phyloP scores from a whole-genome alignment of 1,140 invertebrate genomes.

The Lepidurus couesii region DNA sequence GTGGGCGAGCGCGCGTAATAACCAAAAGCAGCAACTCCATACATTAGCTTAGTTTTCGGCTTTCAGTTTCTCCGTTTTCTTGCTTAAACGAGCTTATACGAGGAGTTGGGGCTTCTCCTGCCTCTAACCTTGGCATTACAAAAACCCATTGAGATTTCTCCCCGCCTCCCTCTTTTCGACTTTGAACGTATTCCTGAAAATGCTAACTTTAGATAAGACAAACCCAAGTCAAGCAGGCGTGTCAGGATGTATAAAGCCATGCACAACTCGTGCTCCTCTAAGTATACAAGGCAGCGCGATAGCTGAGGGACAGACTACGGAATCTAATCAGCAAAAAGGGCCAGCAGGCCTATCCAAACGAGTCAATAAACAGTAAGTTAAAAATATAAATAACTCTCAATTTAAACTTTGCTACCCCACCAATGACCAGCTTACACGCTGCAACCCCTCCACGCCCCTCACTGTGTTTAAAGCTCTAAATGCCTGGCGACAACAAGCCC shows the following conservation, averaged over 20 bases:
- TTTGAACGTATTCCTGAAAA: background rate
- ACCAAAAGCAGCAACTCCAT: background rate
- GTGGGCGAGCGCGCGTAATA: background rate
- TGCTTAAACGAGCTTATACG: background rate
- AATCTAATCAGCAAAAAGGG: background rate
- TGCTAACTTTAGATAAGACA: background rate
- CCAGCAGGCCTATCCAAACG: background rate
- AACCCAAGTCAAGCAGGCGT: background rate
- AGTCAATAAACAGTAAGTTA: background rate
- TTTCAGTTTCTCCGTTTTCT: background rate
- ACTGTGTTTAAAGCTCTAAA: background rate
- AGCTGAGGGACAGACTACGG: background rate
- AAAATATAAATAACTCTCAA: background rate
- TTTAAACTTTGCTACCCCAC: background rate
- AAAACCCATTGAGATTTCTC: background rate
- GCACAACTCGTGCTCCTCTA: background rate
- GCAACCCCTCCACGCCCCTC: background rate
- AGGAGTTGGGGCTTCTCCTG: background rate
- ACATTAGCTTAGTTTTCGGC: background rate
- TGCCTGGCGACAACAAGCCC: background rate
- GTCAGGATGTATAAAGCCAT: background rate
- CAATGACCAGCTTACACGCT: background rate
- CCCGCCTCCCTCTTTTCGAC: background rate
- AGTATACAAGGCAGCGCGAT: background rate
- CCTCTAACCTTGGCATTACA: background rate